Evolutionary conservation across 2,797 vertebrate species (phyloP), one percentile per base, ranked within the genome.

Genomic region (Margarornis squamiger): DNA sequence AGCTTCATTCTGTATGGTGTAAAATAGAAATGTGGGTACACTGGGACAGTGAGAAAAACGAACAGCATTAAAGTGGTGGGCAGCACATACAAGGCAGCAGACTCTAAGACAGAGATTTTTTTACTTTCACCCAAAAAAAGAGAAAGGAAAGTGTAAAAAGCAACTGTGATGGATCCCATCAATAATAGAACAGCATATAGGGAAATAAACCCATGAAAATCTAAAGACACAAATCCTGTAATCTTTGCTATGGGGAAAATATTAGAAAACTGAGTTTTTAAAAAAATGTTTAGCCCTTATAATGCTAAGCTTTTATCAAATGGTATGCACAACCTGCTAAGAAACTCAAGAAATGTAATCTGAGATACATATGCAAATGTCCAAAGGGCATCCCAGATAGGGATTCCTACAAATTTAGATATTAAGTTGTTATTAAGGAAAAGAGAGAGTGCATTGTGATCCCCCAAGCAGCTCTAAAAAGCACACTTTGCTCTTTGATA

Each of bases 381-480:
- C 51, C 73, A 86, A 87, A 90, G 66, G 74, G 62, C 66, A 86
- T 76, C 61, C 48, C 57, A 94, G 79, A 66, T 21, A 88, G 73
- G 76, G 55, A 88, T 90, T 87, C 63, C 73, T 77, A 41, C 68
- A 93, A 80, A 80, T 79, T 92, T 84, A 91, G 86, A 68, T 71
- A 71, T 61, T 67, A 71, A 85, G 39, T 26, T 93, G 80, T 82
- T 71, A 72, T 84, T 80, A 66, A 65, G 71, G n/a, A 92, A 58
- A 52, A 71, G 71, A 88, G 27, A 67, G 59, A 86, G 32, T 29
- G 76, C 48, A 70, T 70, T 92, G 81, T 88, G 48, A 75, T 80
- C 57, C 27, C 11, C 4, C 14, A 32, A 4, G 29, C 32, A 66
- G 26, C 39, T 79, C 70, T 43, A 66, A 22, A 43, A 78, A 77